Percentiles rank a stretch among this genome's conserved stretches.
phyloP scores from a whole-genome alignment of 2,888 invertebrate species.

The Labia minor region DNA sequence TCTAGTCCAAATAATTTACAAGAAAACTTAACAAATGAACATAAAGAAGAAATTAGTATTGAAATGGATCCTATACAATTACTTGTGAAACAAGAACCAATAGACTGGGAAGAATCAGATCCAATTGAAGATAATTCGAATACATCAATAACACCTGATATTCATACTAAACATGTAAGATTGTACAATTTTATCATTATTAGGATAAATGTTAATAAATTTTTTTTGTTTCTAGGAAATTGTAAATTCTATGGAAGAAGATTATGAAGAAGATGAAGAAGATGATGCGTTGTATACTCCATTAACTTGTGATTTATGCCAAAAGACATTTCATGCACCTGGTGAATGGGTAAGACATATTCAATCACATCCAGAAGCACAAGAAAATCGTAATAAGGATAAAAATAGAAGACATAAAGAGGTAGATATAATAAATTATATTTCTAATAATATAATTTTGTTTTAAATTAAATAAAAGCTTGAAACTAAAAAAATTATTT shows the following conservation, averaged over 20 bases:
- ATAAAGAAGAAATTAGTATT: conserved; percentile 14
- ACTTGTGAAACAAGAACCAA: conserved; percentile 50
- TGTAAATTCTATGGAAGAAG: conserved; percentile 33
- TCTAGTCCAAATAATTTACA: neutral
- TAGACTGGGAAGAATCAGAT: conserved; percentile 57
- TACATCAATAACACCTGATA: conserved; percentile 54
- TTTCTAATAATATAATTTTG: too few species aligned
- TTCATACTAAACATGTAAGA: conserved; percentile 56
- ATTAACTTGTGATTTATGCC: conserved; percentile 70
- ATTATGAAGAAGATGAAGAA: conserved; percentile 45
- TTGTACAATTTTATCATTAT: neutral
- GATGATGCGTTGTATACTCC: conserved; percentile 61
- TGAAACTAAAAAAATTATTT: too few species aligned
- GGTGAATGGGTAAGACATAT: conserved; percentile 79
- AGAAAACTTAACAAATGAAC: neutral
- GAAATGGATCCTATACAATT: conserved; percentile 22
- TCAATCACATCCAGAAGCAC: conserved; percentile 41
- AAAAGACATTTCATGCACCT: conserved; percentile 70
- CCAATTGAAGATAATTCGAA: conserved; percentile 32
- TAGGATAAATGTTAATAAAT: too few species aligned
- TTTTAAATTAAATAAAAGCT: too few species aligned
- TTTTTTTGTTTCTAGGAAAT: conserved; percentile 21
- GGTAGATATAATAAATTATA: neutral
- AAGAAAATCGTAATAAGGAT: conserved; percentile 17
- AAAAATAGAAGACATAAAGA: conserved; percentile 2